Base-by-base conservation (phyloP, 2,113 vertebrate genomes). In the Ramphastos sulfuratus region DNA sequence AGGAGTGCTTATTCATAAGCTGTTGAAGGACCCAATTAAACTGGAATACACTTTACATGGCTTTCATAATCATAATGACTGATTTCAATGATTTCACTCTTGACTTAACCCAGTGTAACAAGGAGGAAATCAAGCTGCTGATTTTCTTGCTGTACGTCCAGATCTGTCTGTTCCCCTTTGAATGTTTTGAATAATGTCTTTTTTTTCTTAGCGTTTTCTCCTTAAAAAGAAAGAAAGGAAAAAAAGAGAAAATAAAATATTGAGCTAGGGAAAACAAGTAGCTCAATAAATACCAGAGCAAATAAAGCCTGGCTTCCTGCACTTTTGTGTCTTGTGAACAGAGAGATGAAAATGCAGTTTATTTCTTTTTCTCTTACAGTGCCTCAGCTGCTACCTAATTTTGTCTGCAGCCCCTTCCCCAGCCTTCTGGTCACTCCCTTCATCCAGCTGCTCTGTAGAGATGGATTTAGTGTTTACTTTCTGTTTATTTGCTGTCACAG, bases 1-100 rank as follows among this genome's bases (percentile, higher is more conserved):
- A 42, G 65, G 63, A 48, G 46, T 76, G 46, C 44, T 95, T 93
- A 64, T 88, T 88, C 79, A 28, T 27, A 83, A 63, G 19, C 69
- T 81, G 48, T 23, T 67, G 84, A 75, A 82, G 79, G 81, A 71
- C 77, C 88, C 82, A 85, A 52, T 97, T 91, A 93, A 94, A 92
- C 35, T 75, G 79, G 85, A 87, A 78, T 84, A 46, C 50, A 42
- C 59, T 86, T 44, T 35, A 69, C 5, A 2, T 91, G 73, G 69
- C 24, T 92, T 65, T 92, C 46, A 23, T 84, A 71, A 63, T 72
- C 65, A 23, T 78, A 79, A 39, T 31, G 77, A 60, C n/a, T 75
- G 71, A 82, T 93, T 87, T 44, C 75, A 65, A 15, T 77, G 83
- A 75, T 10, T 87, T 93, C 76, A 20, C 37, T 82, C 74, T 42